Percentiles rank a stretch among this genome's conserved stretches.
These are phyloP conservation scores for Hirtodrosophila trivittata DNA, from an alignment of 2,888 invertebrate species.

Conservation along the genomic window DNA sequence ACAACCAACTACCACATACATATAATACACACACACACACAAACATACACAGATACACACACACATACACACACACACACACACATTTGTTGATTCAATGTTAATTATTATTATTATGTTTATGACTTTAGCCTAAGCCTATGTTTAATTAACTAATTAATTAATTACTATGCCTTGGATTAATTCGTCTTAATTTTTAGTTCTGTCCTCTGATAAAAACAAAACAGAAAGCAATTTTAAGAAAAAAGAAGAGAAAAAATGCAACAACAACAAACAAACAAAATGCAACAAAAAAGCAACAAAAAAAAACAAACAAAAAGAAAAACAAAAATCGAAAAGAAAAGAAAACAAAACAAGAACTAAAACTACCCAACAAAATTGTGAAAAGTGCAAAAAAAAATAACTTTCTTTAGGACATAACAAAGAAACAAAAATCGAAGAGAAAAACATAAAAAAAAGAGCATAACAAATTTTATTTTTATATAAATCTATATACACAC, in stretches of 20 bases:
- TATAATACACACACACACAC: constrained; percentile 36
- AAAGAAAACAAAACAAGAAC: constrained; percentile 14
- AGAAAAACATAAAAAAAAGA: constrained; percentile 23
- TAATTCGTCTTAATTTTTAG: constrained; percentile 60
- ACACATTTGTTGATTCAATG: constrained; percentile 79
- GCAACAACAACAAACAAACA: constrained; percentile 2
- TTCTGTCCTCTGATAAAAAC: constrained; percentile 42
- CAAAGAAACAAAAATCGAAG: constrained; percentile 6
- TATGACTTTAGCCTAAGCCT: constrained; percentile 51
- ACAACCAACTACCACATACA: constrained; percentile 57
- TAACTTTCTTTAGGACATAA: constrained; percentile 40
- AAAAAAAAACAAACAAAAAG: constrained; percentile 2
- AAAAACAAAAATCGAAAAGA: constrained; percentile 9
- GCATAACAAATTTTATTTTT: constrained; percentile 67
- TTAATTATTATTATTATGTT: constrained; percentile 78
- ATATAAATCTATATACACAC: constrained; percentile 57
- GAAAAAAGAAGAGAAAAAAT: constrained; percentile 2
- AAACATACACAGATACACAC: constrained; percentile 25
- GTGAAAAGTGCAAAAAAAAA: constrained; percentile 33
- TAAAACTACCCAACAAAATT: constrained; percentile 33
- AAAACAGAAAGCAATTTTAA: constrained; percentile 40
- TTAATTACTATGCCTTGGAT: constrained; percentile 62
- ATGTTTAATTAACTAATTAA: constrained; percentile 63
- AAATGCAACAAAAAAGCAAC: constrained; percentile 30
- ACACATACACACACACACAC: constrained; percentile 36